Evolutionary conservation across 2,888 invertebrate species (phyloP), one percentile per base, ranked within the genome.

Genomic region (Mythimna pallens): DNA sequence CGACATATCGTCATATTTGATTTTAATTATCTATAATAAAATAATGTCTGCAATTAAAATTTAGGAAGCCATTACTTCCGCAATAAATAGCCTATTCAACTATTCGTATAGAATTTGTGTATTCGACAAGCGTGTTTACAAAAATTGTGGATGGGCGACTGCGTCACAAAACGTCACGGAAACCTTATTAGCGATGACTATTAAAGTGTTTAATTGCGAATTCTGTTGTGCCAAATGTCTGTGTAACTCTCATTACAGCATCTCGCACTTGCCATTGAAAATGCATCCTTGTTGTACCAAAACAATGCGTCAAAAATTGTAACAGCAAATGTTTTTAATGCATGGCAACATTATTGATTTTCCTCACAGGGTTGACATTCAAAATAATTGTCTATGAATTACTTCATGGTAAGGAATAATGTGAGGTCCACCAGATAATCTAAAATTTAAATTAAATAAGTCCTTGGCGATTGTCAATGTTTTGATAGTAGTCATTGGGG

Each of bases 61-160:
- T 95, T 95, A 95, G 96, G 96, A 96, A 96, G 96, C 96, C 96
- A 96, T 96, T 96, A 96, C 96, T 96, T 96, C 96, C 95, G 95
- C 94, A 95, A 94, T 96, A 96, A 95, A 96, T 96, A 96, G 95
- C 94, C 90, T 91, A 94, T 93, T 94, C 92, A 93, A 92, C 92
- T 94, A 93, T 92, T 92, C 92, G 84, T 90, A 94, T 94, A 94
- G 91, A 94, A 93, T 93, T 94, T 94, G 93, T 94, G 93, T 94
- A 95, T 96, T 96, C 94, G 94, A 95, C 96, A 96, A 96, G 96
- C 96, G 96, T 96, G 96, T 96, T 96, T 96, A 96, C 96, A 96
- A 96, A 96, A 96, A 96, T 96, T 94, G 92, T 93, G 92, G 93
- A 93, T 83, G 94, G 92, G 81, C 85, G 87, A 84, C 85, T 87